Base-by-base conservation (phyloP, 2,888 invertebrate species). In the Tetranychus piercei region DNA sequence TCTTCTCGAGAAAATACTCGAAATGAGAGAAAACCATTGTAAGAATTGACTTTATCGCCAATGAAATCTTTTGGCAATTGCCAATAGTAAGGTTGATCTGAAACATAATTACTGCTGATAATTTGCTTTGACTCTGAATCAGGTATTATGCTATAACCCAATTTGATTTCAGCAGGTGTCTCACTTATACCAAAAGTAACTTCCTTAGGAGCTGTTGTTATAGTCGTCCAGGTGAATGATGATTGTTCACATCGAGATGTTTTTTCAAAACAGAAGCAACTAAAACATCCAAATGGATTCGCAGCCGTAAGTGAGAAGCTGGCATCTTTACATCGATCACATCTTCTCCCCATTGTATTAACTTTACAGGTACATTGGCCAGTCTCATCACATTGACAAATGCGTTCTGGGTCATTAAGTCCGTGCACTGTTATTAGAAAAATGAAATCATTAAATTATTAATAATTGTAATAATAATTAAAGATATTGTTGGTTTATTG, bases 251-350 rank as follows among this genome's bases (percentile, higher is more conserved):
- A 97, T 74, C 86, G 86, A 5, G 87, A 85, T 73, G 90, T 89
- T 80, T 93, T 86, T 0, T 90, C 92, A 83, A 96, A 99, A 84
- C 97, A 99, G 86, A 94, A 97, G 83, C 97, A 99, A 76, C 89
- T 88, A 0, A 92, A 92, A 82, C 97, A 99, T 8, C 97, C 97
- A 74, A 87, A 87, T 2, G 89, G 88, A 82, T 91, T 92, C 71
- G 87, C 86, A 0, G 83, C 83, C 0, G 90, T 87, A 43, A 97
- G 83, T 0, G 94, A 92, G 82, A 96, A 97, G 0, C 92, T 90
- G 23, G 91, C 90, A 67, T 88, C 86, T 78, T 87, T 87, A 83
- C 97, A 99, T 20, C 85, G 83, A 80, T 90, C 88, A 82, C 97
- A 99, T 79, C 89, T 89, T 72, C 87, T 86, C 0, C 96, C 96